A percentile compares a stretch with the other conserved stretches of the same genome.
Conservation (phyloP, 2,888 invertebrate genomes). For the Autographa pulchrina region DNA sequence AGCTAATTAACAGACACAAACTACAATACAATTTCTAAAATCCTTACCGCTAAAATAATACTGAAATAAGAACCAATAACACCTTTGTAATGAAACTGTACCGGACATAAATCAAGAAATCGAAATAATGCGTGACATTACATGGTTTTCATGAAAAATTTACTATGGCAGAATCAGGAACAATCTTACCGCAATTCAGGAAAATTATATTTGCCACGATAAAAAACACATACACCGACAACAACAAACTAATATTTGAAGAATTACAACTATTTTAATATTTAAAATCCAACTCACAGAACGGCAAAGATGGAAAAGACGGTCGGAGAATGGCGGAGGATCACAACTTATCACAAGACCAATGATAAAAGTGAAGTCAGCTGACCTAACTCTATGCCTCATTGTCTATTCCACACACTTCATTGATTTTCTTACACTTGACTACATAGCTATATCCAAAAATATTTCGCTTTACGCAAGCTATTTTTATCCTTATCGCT, state of each 20-base stretch:
- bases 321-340: conserved; percentile 88
- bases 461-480: background rate
- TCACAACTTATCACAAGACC: conserved; percentile 89
- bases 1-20: conserved; percentile 21
- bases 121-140: conserved; percentile 66
- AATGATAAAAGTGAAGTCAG: conserved; percentile 89
- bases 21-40: background rate
- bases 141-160: conserved; percentile 61
- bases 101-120: conserved; percentile 37
- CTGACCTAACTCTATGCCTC: conserved; percentile 85
- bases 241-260: conserved; percentile 59
- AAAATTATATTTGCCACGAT: conserved; percentile 64
- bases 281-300: conserved; percentile 84
- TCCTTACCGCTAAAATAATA: conserved; percentile 17
- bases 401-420: conserved; percentile 73
- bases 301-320: conserved; percentile 87
- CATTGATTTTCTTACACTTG: conserved; percentile 74
- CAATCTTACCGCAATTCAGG: conserved; percentile 72
- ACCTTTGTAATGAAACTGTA: conserved; percentile 16
- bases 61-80: conserved; percentile 22
- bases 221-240: conserved; percentile 74
- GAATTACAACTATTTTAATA: conserved; percentile 64
- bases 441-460: background rate
- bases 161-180: conserved; percentile 71
- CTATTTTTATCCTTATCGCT: conserved; percentile 11